phyloP scores from a whole-genome alignment of 2,113 vertebrate genomes.

The Tympanuchus pallidicinctus region DNA sequence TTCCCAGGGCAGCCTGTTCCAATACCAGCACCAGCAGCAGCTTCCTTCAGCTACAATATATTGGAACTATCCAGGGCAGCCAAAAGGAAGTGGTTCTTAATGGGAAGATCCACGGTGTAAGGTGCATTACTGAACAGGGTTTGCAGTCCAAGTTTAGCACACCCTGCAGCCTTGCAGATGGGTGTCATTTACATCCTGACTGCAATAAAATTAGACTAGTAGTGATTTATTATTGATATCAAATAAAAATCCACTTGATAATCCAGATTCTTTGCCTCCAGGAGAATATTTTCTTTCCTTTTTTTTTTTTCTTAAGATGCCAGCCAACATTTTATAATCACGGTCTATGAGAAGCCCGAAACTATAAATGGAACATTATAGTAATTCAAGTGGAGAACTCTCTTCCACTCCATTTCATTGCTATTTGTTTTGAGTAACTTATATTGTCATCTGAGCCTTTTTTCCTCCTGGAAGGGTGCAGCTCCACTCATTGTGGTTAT shows the following conservation, averaged over 20 bases:
- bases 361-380: slow-evolving; percentile 43
- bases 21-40: background rate
- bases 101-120: background rate
- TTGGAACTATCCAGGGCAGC: background rate
- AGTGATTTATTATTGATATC: slow-evolving; percentile 61
- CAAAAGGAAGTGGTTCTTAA: background rate
- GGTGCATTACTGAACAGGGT: background rate
- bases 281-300: slow-evolving; percentile 54
- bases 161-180: background rate
- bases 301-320: background rate
- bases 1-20: too few species aligned
- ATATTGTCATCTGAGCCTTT: slow-evolving; percentile 48
- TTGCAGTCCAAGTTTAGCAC: background rate
- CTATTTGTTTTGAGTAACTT: slow-evolving; percentile 55
- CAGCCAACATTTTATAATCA: slow-evolving; percentile 39
- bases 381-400: slow-evolving; percentile 30
- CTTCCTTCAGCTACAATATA: background rate
- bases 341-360: background rate
- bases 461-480: slow-evolving; percentile 58
- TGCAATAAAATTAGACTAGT: background rate
- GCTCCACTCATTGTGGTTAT: slow-evolving; percentile 14
- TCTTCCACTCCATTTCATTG: slow-evolving; percentile 26
- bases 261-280: slow-evolving; percentile 21
- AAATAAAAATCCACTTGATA: slow-evolving; percentile 60
- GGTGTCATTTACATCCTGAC: slow-evolving; percentile 31